Evolutionary conservation across 2,797 vertebrate genomes (phyloP).

Genomic region (Prionace glauca): DNA sequence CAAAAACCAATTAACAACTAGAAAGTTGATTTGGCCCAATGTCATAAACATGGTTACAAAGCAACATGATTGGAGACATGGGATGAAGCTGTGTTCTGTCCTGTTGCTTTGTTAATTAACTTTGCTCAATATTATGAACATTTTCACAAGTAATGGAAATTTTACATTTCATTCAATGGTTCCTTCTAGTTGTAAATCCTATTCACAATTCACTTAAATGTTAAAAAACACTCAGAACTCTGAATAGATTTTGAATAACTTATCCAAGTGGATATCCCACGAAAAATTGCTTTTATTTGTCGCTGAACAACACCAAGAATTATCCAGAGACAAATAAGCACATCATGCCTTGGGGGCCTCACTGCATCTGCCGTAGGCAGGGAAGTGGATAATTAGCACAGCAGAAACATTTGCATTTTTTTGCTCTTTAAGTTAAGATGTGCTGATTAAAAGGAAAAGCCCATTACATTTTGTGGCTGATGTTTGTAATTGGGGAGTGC

Average conservation of each 20-base stretch:
- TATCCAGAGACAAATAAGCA: not conserved
- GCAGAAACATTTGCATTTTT: not conserved
- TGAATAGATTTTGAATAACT: not conserved
- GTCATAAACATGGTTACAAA: not conserved
- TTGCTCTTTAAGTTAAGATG: constrained; percentile 4
- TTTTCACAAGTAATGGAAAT: not conserved
- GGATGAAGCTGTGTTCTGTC: not conserved
- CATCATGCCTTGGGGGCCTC: not conserved
- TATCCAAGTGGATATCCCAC: not conserved
- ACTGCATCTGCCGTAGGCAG: constrained; percentile 10
- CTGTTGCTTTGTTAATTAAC: constrained; percentile 22
- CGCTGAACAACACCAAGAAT: constrained; percentile 19
- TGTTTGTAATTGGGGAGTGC: not conserved
- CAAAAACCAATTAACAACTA: not conserved
- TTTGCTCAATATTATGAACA: not conserved
- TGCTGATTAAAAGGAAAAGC: constrained; percentile 22
- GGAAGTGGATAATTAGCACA: constrained; percentile 33
- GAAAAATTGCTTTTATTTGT: not conserved
- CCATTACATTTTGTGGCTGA: not conserved
- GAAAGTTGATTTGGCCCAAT: not conserved
- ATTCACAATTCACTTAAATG: not conserved
- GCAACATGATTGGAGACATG: not conserved
- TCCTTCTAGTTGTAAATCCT: not conserved
- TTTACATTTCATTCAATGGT: not conserved
- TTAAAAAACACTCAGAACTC: not conserved